Evolutionary conservation across 2,888 invertebrate species (phyloP), one percentile per base, ranked within the genome.

Genomic region (Scaptomyza polygonia): DNA sequence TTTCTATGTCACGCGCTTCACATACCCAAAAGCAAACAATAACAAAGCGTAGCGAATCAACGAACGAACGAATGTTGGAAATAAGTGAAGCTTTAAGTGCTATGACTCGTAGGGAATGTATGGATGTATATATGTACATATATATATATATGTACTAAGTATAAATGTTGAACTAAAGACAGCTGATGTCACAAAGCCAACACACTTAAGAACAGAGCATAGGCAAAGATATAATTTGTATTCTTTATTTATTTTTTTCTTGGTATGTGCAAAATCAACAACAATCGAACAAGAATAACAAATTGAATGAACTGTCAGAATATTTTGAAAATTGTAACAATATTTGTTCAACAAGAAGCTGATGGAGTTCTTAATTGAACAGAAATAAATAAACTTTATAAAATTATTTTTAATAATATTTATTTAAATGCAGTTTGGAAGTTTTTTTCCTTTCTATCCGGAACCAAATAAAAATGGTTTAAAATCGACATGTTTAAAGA

Each of bases 1-100:
- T 75, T 79, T 79, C 71, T 79, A 79, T 77, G 76, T 77, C 77
- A 77, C 73, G 76, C 79, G 77, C 77, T 67, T 65, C 72, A 66
- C 75, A 76, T 39, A 44, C 71, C 79, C 56, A 78, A 70, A 76
- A 65, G 57, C 59, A 78, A 77, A 75, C 67, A 79, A 77, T 42
- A 77, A 75, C 56, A 78, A 77, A 58, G 58, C 65, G 36, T 52
- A 43, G 34, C 42, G 29, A 56, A 56, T 14, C 30, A 51, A 55
- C 56, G 42, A 52, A 36, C 14, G 3, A 14, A 45, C 30, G 40
- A 42, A 21, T 57, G 64, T 39, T 62, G 45, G 59, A 11, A 12
- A 25, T 49, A 34, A 49, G 45, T 45, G 47, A 27, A 47, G 63
- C 44, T 36, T 36, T 30, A 44, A 39, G 64, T n/a, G 32, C 39